Conservation (phyloP, 2,113 vertebrate species). For the Jacana jacana region DNA sequence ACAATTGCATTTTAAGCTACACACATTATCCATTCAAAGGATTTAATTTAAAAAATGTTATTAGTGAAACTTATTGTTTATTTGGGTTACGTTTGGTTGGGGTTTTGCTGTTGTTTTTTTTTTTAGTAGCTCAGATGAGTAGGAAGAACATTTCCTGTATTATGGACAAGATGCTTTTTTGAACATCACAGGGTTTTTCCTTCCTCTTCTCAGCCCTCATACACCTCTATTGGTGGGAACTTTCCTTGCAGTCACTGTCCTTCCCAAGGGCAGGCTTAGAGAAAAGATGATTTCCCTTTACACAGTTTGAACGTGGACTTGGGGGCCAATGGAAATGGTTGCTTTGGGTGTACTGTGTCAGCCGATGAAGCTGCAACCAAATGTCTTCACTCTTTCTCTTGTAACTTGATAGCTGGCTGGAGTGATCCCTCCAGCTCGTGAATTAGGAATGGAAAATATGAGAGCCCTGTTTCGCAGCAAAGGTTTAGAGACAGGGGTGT, state of each 20-base stretch:
- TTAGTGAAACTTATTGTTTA: slow-evolving; percentile 1
- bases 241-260: neutral
- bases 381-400: slow-evolving; percentile 58
- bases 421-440: slow-evolving; percentile 53
- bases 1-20: slow-evolving; percentile 26
- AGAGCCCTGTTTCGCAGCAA: slow-evolving; percentile 28
- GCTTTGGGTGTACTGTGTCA: neutral
- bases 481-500: neutral
- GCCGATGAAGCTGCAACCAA: slow-evolving; percentile 46
- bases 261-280: neutral
- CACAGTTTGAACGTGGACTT: neutral
- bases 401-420: slow-evolving; percentile 57
- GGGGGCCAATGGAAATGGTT: neutral
- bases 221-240: neutral
- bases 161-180: neutral
- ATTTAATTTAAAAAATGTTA: slow-evolving; percentile 14
- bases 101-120: neutral
- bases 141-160: slow-evolving; percentile 11
- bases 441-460: slow-evolving; percentile 69
- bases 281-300: neutral
- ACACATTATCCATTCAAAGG: neutral
- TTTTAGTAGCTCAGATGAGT: neutral
- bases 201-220: slow-evolving; percentile 9
- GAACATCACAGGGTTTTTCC: neutral
- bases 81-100: neutral